Evolutionary conservation across 1,140 invertebrate species (phyloP), one percentile per base, ranked within the genome.

Genomic region (Scaptomyza montana): DNA sequence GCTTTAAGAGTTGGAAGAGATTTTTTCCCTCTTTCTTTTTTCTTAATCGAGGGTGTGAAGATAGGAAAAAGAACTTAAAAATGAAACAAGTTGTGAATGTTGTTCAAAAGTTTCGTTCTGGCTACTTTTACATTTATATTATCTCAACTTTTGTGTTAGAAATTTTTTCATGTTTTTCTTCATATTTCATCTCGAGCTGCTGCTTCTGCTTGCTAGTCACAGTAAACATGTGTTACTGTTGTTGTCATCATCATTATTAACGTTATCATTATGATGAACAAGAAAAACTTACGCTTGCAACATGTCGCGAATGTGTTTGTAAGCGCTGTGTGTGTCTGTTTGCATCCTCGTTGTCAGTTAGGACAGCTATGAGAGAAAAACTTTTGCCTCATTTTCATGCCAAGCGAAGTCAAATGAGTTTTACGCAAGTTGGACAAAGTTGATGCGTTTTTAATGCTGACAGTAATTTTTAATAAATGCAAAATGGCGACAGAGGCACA

Each of bases 381-480:
- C 76, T 73, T 76, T 80, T 77, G 75, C 71, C 66, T 87, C 68
- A 79, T 87, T 78, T 87, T 82, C 79, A 79, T 87, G 82, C 69
- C 72, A 78, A 36, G 7, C 33, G 9, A 36, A 69, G 82, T 77
- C 78, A 87, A 87, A 86, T 76, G 67, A 87, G 78, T 81, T 86
- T 85, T 76, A 16, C 66, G 64, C 65, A 86, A 86, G 80, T 84
- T 85, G 41, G 49, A 12, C 64, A 53, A 76, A 68, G 64, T 81
- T 60, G 65, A 59, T 47, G 53, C 50, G 71, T 62, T 55, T 55
- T 77, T 81, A 82, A 86, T 86, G 78, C 67, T 70, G 82, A 78
- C 82, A 76, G 70, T 76, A 86, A 86, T 86, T 87, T 85, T 80
- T 80, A 78, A 86, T 81, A 87, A 75, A 81, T 81, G 61, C 71